These are phyloP conservation scores for Forficula auricularia DNA, from an alignment of 1,140 invertebrate genomes.

Conservation along the genomic window DNA sequence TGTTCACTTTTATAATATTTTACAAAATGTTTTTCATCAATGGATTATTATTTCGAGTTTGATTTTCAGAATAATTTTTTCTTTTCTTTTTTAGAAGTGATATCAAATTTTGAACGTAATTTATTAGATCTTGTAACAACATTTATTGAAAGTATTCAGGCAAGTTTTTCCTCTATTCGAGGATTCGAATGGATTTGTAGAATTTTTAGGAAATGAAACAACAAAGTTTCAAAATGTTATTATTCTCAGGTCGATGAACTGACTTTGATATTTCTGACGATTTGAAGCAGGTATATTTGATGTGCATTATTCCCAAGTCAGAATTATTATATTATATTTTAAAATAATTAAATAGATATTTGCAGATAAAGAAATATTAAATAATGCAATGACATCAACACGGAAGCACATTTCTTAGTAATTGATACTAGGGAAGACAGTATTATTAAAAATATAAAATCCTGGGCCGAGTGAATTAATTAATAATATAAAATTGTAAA, in stretches of 20 bases:
- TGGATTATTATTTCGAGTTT: background rate
- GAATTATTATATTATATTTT: no score
- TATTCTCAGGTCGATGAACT: conserved; percentile 3
- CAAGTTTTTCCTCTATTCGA: conserved; percentile 48
- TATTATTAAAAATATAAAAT: conserved; percentile 42
- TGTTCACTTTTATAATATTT: conserved; percentile 2
- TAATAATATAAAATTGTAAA: background rate
- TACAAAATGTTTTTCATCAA: no score
- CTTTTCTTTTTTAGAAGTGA: conserved; percentile 37
- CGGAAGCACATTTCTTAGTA: conserved; percentile 49
- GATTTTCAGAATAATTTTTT: conserved; percentile 1
- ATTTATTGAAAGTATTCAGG: conserved; percentile 52
- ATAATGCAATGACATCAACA: conserved; percentile 47
- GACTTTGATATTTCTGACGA: background rate
- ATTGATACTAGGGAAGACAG: conserved; percentile 63
- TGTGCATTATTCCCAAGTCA: no score
- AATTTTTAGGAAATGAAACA: conserved; percentile 12
- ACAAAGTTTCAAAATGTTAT: conserved; percentile 1
- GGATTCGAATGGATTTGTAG: conserved; percentile 29
- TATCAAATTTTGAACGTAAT: conserved; percentile 50
- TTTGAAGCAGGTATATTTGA: conserved; percentile 26
- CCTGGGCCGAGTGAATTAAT: conserved; percentile 42
- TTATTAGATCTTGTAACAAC: conserved; percentile 51
- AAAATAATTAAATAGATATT: no score
- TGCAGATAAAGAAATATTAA: conserved; percentile 52